Conservation (phyloP, 2,888 invertebrate species). For the Lottia scabra region DNA sequence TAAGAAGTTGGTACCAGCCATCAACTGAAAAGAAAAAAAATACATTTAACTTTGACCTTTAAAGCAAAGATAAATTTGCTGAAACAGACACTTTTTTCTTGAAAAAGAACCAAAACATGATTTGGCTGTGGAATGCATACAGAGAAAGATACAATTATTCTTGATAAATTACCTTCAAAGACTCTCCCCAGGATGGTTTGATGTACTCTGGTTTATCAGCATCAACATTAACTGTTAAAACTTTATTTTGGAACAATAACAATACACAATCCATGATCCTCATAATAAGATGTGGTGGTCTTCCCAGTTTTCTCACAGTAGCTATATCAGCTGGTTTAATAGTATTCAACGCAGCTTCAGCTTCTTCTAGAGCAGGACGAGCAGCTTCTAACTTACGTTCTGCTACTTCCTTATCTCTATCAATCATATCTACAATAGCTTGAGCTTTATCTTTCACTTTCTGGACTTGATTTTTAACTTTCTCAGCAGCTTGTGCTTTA, state of each 20-base stretch:
- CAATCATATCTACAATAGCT: slow-evolving; percentile 68
- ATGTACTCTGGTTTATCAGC: slow-evolving; percentile 60
- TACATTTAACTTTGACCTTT: no score
- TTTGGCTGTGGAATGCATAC: no score
- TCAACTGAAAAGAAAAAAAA: slow-evolving; percentile 45
- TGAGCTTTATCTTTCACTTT: slow-evolving; percentile 70
- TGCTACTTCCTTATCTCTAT: slow-evolving; percentile 64
- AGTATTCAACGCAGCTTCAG: slow-evolving; percentile 71
- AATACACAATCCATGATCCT: slow-evolving; percentile 70
- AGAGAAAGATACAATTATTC: no score
- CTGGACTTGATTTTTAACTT: slow-evolving; percentile 69
- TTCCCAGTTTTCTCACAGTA: slow-evolving; percentile 68
- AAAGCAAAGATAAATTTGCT: no score
- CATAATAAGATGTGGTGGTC: slow-evolving; percentile 70
- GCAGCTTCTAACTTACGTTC: slow-evolving; percentile 67
- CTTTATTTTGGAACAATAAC: slow-evolving; percentile 63
- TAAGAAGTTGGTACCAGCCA: slow-evolving; percentile 67
- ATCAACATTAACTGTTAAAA: slow-evolving; percentile 60
- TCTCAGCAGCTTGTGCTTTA: slow-evolving; percentile 69
- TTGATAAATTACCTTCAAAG: slow-evolving; percentile 61
- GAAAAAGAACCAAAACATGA: no score
- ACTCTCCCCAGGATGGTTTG: slow-evolving; percentile 68
- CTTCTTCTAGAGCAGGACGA: slow-evolving; percentile 68
- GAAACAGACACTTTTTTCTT: no score
- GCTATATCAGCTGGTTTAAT: slow-evolving; percentile 69